Evolutionary conservation across 2,113 vertebrate genomes (phyloP).

Genomic region (Stigmatopora nigra): DNA sequence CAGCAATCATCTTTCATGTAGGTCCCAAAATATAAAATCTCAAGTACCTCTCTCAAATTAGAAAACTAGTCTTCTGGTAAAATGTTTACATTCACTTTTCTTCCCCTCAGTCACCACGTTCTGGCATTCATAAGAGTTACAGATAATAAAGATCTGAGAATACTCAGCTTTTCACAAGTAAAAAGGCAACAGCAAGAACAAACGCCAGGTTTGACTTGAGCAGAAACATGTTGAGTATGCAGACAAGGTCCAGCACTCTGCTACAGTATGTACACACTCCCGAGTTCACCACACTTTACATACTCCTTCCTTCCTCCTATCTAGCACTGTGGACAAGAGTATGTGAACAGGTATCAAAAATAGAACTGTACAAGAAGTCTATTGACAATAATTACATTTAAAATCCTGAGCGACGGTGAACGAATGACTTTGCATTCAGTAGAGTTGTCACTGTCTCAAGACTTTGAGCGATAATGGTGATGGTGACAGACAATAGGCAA

Average conservation of each 20-base stretch:
- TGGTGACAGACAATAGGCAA: conserved; percentile 24
- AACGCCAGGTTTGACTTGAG: conserved; percentile 75
- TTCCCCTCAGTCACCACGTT: conserved; percentile 56
- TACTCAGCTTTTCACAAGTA: conserved; percentile 86
- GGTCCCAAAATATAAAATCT: conserved; percentile 93
- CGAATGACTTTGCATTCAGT: conserved; percentile 34
- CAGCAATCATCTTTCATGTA: conserved; percentile 86
- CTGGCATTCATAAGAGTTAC: conserved; percentile 82
- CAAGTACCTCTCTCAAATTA: conserved; percentile 88
- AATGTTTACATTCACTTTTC: conserved; percentile 90
- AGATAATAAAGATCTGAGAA: conserved; percentile 73
- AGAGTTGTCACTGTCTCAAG: conserved; percentile 28
- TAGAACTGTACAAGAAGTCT: conserved; percentile 71
- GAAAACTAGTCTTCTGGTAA: conserved; percentile 82
- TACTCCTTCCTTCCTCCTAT: conserved; percentile 22
- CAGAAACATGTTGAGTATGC: conserved; percentile 76
- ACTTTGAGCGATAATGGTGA: conserved; percentile 31
- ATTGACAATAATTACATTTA: conserved; percentile 69
- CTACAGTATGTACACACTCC: conserved; percentile 69
- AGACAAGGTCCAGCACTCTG: conserved; percentile 78
- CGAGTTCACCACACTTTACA: conserved; percentile 49
- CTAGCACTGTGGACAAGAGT: conserved; percentile 32
- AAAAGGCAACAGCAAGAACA: conserved; percentile 90
- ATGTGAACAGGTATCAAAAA: conserved; percentile 69
- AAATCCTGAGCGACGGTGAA: conserved; percentile 30